These are phyloP conservation scores for Cirrhinus molitorella DNA, from an alignment of 2,797 vertebrate genomes.

Conservation along the genomic window DNA sequence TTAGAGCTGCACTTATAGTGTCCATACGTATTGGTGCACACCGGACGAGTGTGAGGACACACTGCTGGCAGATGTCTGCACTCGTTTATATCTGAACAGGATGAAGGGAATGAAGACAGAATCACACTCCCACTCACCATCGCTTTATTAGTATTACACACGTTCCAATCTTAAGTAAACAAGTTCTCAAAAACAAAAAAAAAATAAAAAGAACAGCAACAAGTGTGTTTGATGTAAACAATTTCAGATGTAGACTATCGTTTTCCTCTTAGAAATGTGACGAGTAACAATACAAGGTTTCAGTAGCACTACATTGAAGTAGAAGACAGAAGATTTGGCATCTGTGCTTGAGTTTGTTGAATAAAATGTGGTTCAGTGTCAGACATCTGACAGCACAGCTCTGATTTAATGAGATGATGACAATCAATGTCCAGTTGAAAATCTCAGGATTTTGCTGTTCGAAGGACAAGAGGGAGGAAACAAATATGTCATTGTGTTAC, in stretches of 20 bases:
- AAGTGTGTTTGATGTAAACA: not conserved
- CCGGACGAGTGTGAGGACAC: slow-evolving; percentile 79
- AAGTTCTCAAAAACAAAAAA: not conserved
- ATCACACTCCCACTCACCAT: slow-evolving; percentile 64
- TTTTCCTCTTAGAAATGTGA: not conserved
- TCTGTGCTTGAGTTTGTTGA: not conserved
- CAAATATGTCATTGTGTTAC: not conserved
- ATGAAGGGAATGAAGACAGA: not conserved
- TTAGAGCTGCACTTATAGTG: slow-evolving; percentile 66
- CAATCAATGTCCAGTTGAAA: not conserved
- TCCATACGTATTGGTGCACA: slow-evolving; percentile 81
- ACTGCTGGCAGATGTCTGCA: slow-evolving; percentile 43
- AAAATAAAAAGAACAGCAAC: too few species aligned
- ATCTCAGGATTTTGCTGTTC: slow-evolving; percentile 10
- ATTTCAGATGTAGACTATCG: not conserved
- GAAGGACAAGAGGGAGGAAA: not conserved
- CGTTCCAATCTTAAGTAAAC: not conserved
- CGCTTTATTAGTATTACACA: slow-evolving; percentile 73
- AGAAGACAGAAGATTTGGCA: not conserved
- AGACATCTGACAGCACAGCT: not conserved
- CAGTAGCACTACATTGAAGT: not conserved
- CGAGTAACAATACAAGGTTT: not conserved
- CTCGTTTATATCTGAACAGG: not conserved
- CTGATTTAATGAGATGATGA: not conserved
- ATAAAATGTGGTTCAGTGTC: not conserved